These are phyloP conservation scores for Microhierax caerulescens DNA, from an alignment of 2,797 vertebrate genomes.

Conservation along the genomic window DNA sequence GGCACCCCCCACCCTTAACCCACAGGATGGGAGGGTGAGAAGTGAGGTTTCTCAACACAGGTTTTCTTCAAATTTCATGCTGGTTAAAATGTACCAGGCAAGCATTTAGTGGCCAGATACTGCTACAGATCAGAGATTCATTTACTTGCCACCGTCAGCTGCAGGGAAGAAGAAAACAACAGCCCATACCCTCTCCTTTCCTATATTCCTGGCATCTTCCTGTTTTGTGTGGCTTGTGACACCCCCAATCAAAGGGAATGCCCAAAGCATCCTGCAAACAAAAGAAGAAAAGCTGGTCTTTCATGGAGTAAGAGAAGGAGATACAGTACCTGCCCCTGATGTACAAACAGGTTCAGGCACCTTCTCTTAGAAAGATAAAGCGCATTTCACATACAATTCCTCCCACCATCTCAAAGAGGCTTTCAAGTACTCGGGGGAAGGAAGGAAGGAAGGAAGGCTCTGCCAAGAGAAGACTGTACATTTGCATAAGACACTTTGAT, in stretches of 20 bases:
- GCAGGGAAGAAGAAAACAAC: background rate
- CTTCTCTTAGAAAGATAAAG: background rate
- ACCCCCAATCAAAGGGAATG: background rate
- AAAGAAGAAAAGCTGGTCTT: constrained; percentile 24
- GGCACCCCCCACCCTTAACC: background rate
- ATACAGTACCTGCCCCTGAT: background rate
- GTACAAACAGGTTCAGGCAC: constrained; percentile 10
- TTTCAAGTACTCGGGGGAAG: background rate
- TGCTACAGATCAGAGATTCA: background rate
- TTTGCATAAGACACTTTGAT: background rate
- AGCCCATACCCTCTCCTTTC: background rate
- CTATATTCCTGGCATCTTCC: background rate
- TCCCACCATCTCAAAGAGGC: background rate
- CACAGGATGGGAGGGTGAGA: background rate
- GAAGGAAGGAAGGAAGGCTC: background rate
- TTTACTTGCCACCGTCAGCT: background rate
- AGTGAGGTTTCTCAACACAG: background rate
- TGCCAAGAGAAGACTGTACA: background rate
- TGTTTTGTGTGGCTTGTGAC: background rate
- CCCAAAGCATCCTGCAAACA: background rate
- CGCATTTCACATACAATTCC: background rate
- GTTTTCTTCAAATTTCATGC: background rate
- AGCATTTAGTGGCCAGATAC: background rate
- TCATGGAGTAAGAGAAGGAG: background rate
- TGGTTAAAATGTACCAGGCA: background rate